phyloP scores from a whole-genome alignment of 2,113 vertebrate genomes.

The Callithrix jacchus region DNA sequence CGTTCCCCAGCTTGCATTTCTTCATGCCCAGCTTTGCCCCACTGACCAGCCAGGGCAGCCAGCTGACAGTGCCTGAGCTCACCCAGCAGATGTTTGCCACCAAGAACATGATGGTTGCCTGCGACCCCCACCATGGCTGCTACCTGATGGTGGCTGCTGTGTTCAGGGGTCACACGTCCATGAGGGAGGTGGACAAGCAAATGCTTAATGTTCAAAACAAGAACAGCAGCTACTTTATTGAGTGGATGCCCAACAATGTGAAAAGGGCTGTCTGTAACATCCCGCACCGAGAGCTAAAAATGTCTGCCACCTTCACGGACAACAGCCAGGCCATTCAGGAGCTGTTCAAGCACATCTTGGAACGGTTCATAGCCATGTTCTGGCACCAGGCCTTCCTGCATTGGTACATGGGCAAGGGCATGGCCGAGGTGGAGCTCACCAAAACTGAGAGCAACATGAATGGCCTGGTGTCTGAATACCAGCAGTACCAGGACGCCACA shows the following conservation, averaged over 20 bases:
- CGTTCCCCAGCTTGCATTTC: slow-evolving; percentile 84
- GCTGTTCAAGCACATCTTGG: slow-evolving; percentile 78
- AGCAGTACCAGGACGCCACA: slow-evolving; percentile 96
- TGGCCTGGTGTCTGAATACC: slow-evolving; percentile 96
- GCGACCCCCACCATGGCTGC: slow-evolving; percentile 82
- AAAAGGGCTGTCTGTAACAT: slow-evolving; percentile 84
- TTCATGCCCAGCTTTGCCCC: slow-evolving; percentile 85
- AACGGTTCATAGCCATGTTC: slow-evolving; percentile 82
- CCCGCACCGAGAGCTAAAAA: slow-evolving; percentile 81
- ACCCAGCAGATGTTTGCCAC: slow-evolving; percentile 86
- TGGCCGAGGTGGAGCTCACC: slow-evolving; percentile 83
- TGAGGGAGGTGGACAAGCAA: slow-evolving; percentile 86
- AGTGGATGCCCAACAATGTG: slow-evolving; percentile 86
- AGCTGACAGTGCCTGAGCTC: slow-evolving; percentile 81
- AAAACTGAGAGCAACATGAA: slow-evolving; percentile 93
- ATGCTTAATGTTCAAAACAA: slow-evolving; percentile 86
- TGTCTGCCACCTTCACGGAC: slow-evolving; percentile 84
- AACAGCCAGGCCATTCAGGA: slow-evolving; percentile 81
- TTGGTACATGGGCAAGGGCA: slow-evolving; percentile 81
- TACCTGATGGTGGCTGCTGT: slow-evolving; percentile 82
- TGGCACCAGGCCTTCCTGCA: slow-evolving; percentile 78
- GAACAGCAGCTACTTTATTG: slow-evolving; percentile 85
- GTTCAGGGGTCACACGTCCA: slow-evolving; percentile 84
- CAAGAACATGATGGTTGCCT: slow-evolving; percentile 86
- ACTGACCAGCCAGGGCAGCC: slow-evolving; percentile 82